Evolutionary conservation across 2,797 vertebrate species (phyloP).

Genomic region (Molossus molossus): DNA sequence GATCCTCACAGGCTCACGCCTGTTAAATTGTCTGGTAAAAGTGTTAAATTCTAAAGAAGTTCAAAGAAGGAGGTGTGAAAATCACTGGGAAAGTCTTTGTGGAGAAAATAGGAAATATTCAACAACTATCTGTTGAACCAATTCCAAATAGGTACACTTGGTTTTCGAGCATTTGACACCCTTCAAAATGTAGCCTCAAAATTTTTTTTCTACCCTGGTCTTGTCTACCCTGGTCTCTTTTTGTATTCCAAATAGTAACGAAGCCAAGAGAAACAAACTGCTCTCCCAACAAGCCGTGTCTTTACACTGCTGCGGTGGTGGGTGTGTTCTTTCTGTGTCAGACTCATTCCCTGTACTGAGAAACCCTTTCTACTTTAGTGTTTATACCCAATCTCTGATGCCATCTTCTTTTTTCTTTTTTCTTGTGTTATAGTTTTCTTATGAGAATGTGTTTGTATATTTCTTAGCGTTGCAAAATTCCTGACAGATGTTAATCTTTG

Average conservation of each 20-base stretch:
- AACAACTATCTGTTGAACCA: conserved; percentile 56
- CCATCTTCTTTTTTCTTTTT: background rate
- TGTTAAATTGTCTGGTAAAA: conserved; percentile 63
- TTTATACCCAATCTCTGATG: background rate
- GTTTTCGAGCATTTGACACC: background rate
- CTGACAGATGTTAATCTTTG: background rate
- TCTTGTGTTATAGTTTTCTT: background rate
- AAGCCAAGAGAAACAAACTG: background rate
- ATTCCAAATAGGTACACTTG: background rate
- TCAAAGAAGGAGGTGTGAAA: conserved; percentile 26
- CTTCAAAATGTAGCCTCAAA: background rate
- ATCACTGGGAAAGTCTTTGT: background rate
- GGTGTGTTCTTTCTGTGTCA: background rate
- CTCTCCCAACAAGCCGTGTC: background rate
- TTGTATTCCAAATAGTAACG: background rate
- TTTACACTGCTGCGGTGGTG: background rate
- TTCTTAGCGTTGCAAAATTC: conserved; percentile 16
- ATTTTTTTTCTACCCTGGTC: background rate
- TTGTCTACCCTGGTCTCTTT: background rate
- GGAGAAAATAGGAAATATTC: conserved; percentile 48
- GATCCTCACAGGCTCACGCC: background rate
- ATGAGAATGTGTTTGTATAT: background rate
- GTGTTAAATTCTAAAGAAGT: conserved; percentile 42
- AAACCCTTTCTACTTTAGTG: background rate
- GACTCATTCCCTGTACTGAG: background rate